Evolutionary conservation across 2,113 vertebrate species (phyloP), one percentile per base, ranked within the genome.

Genomic region (Entelurus aequoreus): DNA sequence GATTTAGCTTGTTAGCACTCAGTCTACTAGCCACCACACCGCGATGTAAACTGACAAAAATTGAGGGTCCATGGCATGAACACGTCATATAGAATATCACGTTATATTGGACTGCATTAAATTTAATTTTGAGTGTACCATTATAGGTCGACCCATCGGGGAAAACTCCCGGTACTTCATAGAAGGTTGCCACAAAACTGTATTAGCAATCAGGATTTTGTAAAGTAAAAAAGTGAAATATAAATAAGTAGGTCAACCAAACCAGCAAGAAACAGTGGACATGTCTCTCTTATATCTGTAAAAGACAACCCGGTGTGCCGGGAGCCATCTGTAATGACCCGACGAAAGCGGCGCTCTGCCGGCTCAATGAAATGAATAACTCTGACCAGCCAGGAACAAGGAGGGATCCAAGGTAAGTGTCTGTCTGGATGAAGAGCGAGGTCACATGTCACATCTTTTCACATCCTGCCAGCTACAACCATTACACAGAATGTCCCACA

Each of bases 311-410:
- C 46, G 72, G 56, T 76, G 68, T 28, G 70, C 77, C 81, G 60
- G 64, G 66, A 84, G 79, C 77, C 74, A 76, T 82, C 83, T 83
- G 70, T 78, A 82, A 86, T 75, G 81, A 83, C 80, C 74, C 71
- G 69, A 62, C 69, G 75, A 83, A 82, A 82, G 74, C 65, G 49
- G 68, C 78, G 73, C 70, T 83, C 76, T 62, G 66, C 71, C 74
- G 74, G 75, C 66, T 83, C 82, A 70, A 70, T 65, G 16, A 84
- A 86, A 86, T 79, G 79, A 84, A 77, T 81, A 79, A 85, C 79
- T 78, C 70, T 54, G 71, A 72, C 72, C 80, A 77, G 74, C 72
- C 58, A 62, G 71, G 68, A 74, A 72, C 56, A 64, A 58, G 42
- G 19, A 65, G 61, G 59, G 66, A 60, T 62, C 54, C 28, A 46